Conservation (phyloP, 2,113 vertebrate genomes). For the Peromyscus leucopus region DNA sequence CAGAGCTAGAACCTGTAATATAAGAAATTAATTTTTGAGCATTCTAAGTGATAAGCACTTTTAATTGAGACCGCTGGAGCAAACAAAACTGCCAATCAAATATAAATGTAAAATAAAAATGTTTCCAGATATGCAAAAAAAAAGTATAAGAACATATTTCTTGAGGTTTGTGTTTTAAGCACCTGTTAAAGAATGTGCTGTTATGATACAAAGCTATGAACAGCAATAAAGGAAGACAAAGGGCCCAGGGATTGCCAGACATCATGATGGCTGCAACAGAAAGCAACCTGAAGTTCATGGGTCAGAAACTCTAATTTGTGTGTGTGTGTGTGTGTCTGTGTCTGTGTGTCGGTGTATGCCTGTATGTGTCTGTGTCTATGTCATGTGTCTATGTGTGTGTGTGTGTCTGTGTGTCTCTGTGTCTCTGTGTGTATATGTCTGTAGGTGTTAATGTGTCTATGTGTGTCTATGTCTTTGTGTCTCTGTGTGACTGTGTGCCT, state of each 20-base stretch:
- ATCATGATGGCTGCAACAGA: not conserved
- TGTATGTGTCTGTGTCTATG: not conserved
- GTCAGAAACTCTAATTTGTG: not conserved
- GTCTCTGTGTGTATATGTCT: not conserved
- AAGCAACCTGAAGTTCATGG: not conserved
- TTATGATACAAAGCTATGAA: not conserved
- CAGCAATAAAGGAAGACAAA: not conserved
- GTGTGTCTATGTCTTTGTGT: not conserved
- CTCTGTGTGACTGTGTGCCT: not conserved
- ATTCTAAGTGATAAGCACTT: constrained; percentile 39
- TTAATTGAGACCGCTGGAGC: constrained; percentile 21
- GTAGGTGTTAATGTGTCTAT: not conserved
- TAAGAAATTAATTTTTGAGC: constrained; percentile 15
- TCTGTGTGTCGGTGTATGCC: not conserved
- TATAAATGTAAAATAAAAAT: not conserved
- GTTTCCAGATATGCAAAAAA: not conserved
- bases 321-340: not conserved
- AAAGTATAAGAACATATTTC: not conserved
- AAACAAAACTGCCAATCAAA: constrained; percentile 19
- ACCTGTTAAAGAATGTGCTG: not conserved
- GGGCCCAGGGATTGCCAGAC: not conserved
- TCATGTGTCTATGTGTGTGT: not conserved
- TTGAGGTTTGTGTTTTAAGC: not conserved
- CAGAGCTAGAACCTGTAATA: not conserved
- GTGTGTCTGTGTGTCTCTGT: not conserved